Evolutionary conservation across 2,888 invertebrate species (phyloP).

Genomic region (Drosophila mercatorum): DNA sequence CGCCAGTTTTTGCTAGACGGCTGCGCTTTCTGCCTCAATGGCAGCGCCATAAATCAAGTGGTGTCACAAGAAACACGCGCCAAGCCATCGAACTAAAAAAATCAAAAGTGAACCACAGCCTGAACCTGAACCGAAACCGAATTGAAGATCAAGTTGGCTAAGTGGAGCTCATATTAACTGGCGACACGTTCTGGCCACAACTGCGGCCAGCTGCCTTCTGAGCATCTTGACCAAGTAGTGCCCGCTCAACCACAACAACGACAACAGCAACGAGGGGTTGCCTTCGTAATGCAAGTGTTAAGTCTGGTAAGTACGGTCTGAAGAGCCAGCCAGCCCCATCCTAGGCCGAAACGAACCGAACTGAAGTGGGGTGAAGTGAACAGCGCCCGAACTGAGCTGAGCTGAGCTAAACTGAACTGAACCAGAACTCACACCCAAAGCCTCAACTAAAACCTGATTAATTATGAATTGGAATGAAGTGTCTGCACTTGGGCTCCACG

Average conservation of each 20-base stretch:
- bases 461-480: conserved; percentile 69
- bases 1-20: conserved; percentile 45
- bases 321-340: conserved; percentile 1
- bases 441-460: conserved; percentile 53
- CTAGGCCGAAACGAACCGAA: neutral
- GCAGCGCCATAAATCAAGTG: conserved; percentile 54
- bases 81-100: conserved; percentile 13
- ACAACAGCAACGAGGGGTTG: conserved; percentile 22
- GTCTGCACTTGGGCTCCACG: conserved; percentile 42
- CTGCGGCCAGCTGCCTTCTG: conserved; percentile 12
- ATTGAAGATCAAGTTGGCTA: neutral
- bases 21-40: conserved; percentile 39
- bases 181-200: neutral
- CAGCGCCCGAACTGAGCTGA: neutral
- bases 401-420: neutral
- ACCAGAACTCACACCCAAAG: conserved; percentile 2
- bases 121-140: neutral
- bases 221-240: conserved; percentile 31
- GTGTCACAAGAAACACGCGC: conserved; percentile 32
- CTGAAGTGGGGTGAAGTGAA: neutral
- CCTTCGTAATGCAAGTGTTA: conserved; percentile 43
- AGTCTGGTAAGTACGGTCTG: conserved; percentile 27
- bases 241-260: conserved; percentile 47
- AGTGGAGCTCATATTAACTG: neutral
- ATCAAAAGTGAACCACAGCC: conserved; percentile 5